Conservation (phyloP, 2,113 vertebrate species). For the Bubo scandiacus region DNA sequence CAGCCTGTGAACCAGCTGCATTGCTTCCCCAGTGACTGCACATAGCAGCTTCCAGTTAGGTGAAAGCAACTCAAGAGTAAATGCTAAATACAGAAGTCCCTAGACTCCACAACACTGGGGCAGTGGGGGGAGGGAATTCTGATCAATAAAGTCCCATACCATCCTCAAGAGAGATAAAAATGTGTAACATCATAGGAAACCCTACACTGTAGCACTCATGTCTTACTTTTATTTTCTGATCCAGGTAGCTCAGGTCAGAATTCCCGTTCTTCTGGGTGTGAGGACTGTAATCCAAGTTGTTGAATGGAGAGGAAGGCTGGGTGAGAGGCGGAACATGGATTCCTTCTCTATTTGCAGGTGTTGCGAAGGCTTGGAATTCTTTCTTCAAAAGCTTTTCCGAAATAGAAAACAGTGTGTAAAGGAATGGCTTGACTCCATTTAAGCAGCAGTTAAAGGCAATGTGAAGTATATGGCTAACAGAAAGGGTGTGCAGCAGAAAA, state of each 20-base stretch:
- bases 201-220: not conserved
- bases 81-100: not conserved
- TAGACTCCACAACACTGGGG: not conserved
- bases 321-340: rapidly evolving
- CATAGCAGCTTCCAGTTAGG: not conserved
- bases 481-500: not conserved
- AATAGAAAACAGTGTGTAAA: not conserved
- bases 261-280: not conserved
- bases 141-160: not conserved
- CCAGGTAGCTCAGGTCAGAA: conserved; percentile 27
- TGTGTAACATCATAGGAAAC: not conserved
- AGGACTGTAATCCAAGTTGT: not conserved
- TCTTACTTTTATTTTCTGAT: conserved; percentile 65
- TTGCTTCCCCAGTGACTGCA: not conserved
- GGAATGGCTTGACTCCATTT: not conserved
- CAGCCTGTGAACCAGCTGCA: not conserved
- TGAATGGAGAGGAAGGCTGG: not conserved
- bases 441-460: not conserved
- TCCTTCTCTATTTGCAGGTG: not conserved
- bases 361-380: not conserved
- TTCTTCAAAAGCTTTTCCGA: not conserved
- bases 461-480: not conserved
- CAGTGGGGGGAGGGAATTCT: too few species aligned
- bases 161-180: not conserved
- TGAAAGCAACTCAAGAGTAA: not conserved